Percentiles rank a stretch among this genome's conserved stretches.
Conservation (phyloP, 2,113 vertebrate genomes). For the Tor tambroides region DNA sequence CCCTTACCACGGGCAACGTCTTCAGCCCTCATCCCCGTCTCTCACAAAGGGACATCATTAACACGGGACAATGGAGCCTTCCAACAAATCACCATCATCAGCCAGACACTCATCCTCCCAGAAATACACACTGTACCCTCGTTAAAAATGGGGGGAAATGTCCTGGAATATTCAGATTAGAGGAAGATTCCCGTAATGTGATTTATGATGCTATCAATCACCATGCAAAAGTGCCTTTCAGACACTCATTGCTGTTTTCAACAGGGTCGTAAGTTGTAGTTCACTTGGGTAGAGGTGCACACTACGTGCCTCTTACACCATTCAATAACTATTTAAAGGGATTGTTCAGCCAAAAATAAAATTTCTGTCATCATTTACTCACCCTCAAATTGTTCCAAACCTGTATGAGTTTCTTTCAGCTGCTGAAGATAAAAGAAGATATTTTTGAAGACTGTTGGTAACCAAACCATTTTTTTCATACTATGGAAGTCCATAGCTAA, state of each 20-base stretch:
- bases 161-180: constrained; percentile 55
- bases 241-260: constrained; percentile 4
- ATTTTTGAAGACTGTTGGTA: no score
- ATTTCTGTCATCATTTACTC: no score
- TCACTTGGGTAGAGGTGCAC: background rate
- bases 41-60: constrained; percentile 78
- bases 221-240: background rate
- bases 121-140: constrained; percentile 40
- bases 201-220: constrained; percentile 38
- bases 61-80: constrained; percentile 72
- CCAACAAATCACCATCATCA: constrained; percentile 45
- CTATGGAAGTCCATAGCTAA: no score
- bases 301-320: no score
- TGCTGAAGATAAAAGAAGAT: no score
- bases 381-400: no score
- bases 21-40: constrained; percentile 69
- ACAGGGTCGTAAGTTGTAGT: background rate
- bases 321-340: no score
- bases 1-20: constrained; percentile 73
- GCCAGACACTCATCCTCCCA: constrained; percentile 64
- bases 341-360: no score
- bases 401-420: no score
- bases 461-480: no score
- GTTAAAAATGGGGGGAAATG: background rate
- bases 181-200: constrained; percentile 32